Evolutionary conservation across 1,140 invertebrate genomes (phyloP).

Genomic region (Ganaspis sp.): DNA sequence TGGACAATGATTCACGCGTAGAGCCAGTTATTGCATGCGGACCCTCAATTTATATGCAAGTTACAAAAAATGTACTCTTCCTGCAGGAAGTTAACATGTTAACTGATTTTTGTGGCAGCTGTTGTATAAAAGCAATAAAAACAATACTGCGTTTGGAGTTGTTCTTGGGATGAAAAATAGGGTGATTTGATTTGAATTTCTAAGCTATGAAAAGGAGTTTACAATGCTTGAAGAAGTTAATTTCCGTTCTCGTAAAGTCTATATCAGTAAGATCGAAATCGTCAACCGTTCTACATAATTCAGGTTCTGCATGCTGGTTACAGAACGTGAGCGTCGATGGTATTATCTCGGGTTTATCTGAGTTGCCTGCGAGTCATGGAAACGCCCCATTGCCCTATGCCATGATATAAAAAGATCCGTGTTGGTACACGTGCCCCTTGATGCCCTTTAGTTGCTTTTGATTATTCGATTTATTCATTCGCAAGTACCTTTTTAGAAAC

Average conservation of each 20-base stretch:
- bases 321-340: slow-evolving; percentile 24
- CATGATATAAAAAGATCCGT: slow-evolving; percentile 14
- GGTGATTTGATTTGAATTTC: too few relatives aligned
- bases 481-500: background rate
- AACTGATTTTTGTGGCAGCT: too few relatives aligned
- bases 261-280: background rate
- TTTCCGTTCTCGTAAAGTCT: background rate
- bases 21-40: too few relatives aligned
- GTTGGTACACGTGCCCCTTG: slow-evolving; percentile 23
- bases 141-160: too few relatives aligned
- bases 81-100: too few relatives aligned
- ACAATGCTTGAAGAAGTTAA: background rate
- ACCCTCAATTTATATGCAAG: too few relatives aligned
- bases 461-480: slow-evolving; percentile 20
- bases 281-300: slow-evolving; percentile 10
- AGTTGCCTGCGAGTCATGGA: slow-evolving; percentile 19
- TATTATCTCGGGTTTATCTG: slow-evolving; percentile 13
- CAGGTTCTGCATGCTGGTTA: background rate
- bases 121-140: too few relatives aligned
- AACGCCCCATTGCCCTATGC: slow-evolving; percentile 10
- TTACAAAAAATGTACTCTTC: too few relatives aligned
- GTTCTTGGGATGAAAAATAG: too few relatives aligned
- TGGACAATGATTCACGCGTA: too few relatives aligned
- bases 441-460: slow-evolving; percentile 17
- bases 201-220: too few relatives aligned